Conservation (phyloP, 2,113 vertebrate species). For the Phycodurus eques region DNA sequence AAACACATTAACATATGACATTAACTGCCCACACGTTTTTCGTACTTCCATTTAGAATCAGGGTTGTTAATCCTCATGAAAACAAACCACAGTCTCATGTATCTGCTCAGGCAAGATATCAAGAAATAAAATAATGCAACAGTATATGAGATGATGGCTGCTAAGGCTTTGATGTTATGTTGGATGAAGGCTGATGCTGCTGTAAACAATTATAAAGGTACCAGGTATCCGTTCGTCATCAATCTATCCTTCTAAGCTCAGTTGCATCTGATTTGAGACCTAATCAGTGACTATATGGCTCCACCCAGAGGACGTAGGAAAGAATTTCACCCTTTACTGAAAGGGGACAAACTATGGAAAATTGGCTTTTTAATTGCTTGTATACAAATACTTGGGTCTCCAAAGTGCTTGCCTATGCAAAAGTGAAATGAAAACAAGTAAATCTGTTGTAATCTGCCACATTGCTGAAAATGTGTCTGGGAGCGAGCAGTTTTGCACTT, state of each 20-base stretch:
- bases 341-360: background rate
- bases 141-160: background rate
- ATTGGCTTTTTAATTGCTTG: background rate
- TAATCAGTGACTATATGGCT: conserved; percentile 48
- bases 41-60: conserved; percentile 9
- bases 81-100: conserved; percentile 17
- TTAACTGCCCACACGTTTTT: conserved; percentile 1
- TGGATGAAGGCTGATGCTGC: background rate
- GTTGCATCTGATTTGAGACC: conserved; percentile 4
- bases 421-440: no score
- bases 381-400: background rate
- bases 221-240: background rate
- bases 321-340: background rate
- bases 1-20: conserved; percentile 14
- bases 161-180: background rate
- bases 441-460: no score
- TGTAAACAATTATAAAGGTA: background rate
- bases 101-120: background rate
- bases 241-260: background rate
- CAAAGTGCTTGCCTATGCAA: no score
- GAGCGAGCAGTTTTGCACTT: no score
- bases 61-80: conserved; percentile 17
- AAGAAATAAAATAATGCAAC: background rate
- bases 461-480: no score
- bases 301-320: conserved; percentile 56